A percentile compares a stretch with the other conserved stretches of the same genome.
Evolutionary conservation across 2,888 invertebrate species (phyloP).

Genomic region (Drosophila subquinaria): DNA sequence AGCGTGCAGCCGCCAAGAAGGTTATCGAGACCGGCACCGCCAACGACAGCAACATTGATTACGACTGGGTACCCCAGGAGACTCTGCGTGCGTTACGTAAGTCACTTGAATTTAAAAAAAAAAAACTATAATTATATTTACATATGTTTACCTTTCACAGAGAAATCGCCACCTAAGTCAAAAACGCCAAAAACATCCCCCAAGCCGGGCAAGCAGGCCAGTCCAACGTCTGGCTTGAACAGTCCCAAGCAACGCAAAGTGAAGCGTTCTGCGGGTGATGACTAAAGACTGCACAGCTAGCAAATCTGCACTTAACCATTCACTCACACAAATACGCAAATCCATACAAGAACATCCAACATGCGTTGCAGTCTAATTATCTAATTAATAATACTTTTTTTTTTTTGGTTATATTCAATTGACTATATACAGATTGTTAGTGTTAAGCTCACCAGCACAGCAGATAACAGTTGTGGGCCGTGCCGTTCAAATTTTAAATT

Average conservation of each 20-base stretch:
- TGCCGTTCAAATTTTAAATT: constrained; percentile 16
- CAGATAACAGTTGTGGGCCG: constrained; percentile 10
- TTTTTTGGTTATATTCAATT: constrained; percentile 46
- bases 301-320: constrained; percentile 23
- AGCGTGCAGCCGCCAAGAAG: constrained; percentile 87
- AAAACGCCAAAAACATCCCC: constrained; percentile 88
- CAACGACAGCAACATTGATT: constrained; percentile 96
- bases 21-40: constrained; percentile 96
- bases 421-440: constrained; percentile 68
- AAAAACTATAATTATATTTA: too few relatives aligned
- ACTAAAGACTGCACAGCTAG: constrained; percentile 83
- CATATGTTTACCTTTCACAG: constrained; percentile 84
- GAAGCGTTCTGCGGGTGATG: constrained; percentile 91
- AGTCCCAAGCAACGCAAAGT: constrained; percentile 92
- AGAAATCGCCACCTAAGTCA: constrained; percentile 88
- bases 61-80: constrained; percentile 98
- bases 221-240: constrained; percentile 88
- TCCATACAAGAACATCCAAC: constrained; percentile 37
- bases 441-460: constrained; percentile 39
- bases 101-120: constrained; percentile 76
- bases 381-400: constrained; percentile 40
- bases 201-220: constrained; percentile 86
- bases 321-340: constrained; percentile 26
- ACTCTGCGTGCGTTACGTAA: constrained; percentile 93
- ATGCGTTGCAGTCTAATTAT: constrained; percentile 52